These are phyloP conservation scores for Trachelipus rathkii DNA, from an alignment of 1,140 invertebrate genomes.

Conservation along the genomic window DNA sequence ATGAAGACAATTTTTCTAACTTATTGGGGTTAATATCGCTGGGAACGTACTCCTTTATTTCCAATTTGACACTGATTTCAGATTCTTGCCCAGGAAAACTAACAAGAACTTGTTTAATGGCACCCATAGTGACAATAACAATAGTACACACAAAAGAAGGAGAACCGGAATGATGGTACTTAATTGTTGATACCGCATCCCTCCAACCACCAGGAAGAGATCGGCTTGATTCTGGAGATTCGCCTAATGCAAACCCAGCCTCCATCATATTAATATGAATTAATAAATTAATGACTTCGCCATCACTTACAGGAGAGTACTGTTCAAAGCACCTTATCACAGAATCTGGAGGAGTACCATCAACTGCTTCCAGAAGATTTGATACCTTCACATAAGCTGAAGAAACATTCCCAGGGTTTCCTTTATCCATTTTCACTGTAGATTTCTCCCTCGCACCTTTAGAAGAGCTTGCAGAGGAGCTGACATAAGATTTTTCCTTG, in stretches of 20 bases:
- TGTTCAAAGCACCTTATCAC: not conserved
- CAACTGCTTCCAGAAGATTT: not conserved
- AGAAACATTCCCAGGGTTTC: not conserved
- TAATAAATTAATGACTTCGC: constrained; percentile 38
- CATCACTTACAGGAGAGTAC: constrained; percentile 25
- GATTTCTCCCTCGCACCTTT: not conserved
- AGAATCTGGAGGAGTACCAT: not conserved
- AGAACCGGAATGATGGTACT: constrained; percentile 27
- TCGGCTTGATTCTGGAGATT: not conserved
- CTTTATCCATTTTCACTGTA: not conserved
- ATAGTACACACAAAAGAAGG: constrained; percentile 33
- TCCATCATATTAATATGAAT: constrained; percentile 40
- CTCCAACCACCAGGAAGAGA: constrained; percentile 30
- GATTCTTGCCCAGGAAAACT: constrained; percentile 38
- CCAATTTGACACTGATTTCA: constrained; percentile 37
- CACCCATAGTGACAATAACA: constrained; percentile 39
- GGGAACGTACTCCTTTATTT: constrained; percentile 28
- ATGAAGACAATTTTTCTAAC: constrained; percentile 24
- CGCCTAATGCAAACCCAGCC: constrained; percentile 30
- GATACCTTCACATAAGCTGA: not conserved
- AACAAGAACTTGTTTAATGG: constrained; percentile 37
- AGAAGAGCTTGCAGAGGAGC: not conserved
- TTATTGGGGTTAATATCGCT: not conserved
- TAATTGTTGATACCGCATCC: constrained; percentile 34
- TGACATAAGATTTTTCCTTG: not conserved